A percentile compares a stretch with the other conserved stretches of the same genome.
These are phyloP conservation scores for Camponotus fellah DNA, from an alignment of 2,888 invertebrate species.

Conservation along the genomic window DNA sequence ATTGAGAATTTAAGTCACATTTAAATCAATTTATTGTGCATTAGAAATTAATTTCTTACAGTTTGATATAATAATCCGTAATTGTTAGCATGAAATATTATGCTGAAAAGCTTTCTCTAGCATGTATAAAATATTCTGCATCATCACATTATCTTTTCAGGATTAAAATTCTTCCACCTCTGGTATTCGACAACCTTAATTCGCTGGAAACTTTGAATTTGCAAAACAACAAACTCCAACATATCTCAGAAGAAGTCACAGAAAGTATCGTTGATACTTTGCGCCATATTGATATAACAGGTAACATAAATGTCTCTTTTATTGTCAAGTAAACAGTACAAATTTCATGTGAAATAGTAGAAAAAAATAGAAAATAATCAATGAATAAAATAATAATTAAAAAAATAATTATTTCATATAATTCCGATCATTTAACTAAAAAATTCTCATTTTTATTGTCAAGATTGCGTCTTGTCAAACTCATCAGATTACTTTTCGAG, in stretches of 20 bases:
- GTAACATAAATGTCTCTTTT: slow-evolving; percentile 86
- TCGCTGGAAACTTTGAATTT: slow-evolving; percentile 95
- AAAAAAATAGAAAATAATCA: neutral
- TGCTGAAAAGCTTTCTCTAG: neutral
- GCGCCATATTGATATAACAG: slow-evolving; percentile 95
- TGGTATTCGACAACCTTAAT: slow-evolving; percentile 95
- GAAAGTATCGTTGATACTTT: slow-evolving; percentile 95
- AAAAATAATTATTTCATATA: neutral
- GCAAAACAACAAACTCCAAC: slow-evolving; percentile 94
- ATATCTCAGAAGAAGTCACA: slow-evolving; percentile 95
- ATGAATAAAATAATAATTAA: neutral
- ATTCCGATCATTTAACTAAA: neutral
- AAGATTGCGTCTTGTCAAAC: neutral
- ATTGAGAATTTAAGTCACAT: neutral
- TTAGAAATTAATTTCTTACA: neutral
- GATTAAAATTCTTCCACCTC: slow-evolving; percentile 93
- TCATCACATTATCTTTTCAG: slow-evolving; percentile 86
- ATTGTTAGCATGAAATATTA: neutral
- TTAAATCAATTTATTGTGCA: neutral
- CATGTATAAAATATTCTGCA: neutral
- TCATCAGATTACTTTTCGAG: neutral
- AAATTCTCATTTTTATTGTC: neutral
- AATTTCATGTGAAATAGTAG: neutral
- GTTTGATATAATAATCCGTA: neutral
- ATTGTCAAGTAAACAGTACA: neutral